These are phyloP conservation scores for Natator depressus DNA, from an alignment of 2,113 vertebrate genomes.

Conservation along the genomic window DNA sequence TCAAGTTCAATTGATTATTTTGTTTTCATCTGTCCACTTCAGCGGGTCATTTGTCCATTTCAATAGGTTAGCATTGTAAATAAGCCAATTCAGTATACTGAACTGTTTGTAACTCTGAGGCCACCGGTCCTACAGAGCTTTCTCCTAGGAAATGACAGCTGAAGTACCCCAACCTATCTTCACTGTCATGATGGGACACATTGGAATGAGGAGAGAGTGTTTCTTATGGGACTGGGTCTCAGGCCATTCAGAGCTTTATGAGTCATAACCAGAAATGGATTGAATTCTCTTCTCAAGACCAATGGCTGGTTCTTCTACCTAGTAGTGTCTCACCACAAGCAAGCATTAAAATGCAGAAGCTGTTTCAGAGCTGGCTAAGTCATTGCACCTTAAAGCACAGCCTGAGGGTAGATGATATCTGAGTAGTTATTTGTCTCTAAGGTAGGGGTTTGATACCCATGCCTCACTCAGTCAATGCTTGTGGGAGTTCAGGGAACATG, in stretches of 20 bases:
- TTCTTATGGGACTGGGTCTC: not conserved
- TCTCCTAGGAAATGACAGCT: not conserved
- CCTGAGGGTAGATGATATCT: rapidly evolving
- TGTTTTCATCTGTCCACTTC: slow-evolving; percentile 53
- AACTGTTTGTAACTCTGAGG: slow-evolving; percentile 34
- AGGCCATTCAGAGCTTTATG: not conserved
- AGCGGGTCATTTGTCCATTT: slow-evolving; percentile 47
- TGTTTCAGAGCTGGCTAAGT: not conserved
- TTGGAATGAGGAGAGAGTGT: not conserved
- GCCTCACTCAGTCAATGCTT: not conserved
- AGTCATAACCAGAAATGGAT: not conserved
- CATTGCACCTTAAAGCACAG: not conserved
- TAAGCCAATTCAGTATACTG: not conserved
- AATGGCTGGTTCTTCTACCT: rapidly evolving
- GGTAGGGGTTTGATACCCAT: not conserved
- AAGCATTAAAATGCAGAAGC: not conserved
- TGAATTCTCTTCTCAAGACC: not conserved
- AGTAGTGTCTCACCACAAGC: rapidly evolving
- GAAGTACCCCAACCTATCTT: not conserved
- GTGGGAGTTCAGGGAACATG: not conserved
- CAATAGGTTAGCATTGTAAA: slow-evolving; percentile 48
- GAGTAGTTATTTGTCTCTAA: not conserved
- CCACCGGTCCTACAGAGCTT: not conserved
- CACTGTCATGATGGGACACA: not conserved
- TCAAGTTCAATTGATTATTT: slow-evolving; percentile 54